Conservation (phyloP, 2,888 invertebrate genomes). For the Lithosia quadra region DNA sequence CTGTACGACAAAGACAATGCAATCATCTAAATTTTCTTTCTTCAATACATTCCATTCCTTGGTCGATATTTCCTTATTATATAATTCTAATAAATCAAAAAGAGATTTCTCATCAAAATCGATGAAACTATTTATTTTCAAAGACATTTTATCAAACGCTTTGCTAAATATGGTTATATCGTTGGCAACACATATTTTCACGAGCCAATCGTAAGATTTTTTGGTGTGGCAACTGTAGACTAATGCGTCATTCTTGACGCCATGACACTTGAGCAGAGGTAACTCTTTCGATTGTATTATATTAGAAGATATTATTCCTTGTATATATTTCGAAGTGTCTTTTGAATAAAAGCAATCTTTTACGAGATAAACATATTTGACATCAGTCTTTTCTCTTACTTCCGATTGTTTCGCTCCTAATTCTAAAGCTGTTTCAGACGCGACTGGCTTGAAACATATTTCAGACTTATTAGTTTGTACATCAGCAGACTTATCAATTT, state of each 20-base stretch:
- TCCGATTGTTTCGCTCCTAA: background rate
- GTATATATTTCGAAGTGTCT: slow-evolving; percentile 23
- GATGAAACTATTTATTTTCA: slow-evolving; percentile 54
- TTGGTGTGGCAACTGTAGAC: slow-evolving; percentile 66
- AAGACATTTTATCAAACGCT: slow-evolving; percentile 47
- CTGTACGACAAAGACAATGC: slow-evolving; percentile 45
- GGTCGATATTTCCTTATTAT: slow-evolving; percentile 59
- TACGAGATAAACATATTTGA: slow-evolving; percentile 17
- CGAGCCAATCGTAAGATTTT: slow-evolving; percentile 53
- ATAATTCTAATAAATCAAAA: slow-evolving; percentile 59
- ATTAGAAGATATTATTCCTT: slow-evolving; percentile 41
- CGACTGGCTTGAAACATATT: background rate
- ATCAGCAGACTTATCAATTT: background rate
- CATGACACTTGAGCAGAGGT: slow-evolving; percentile 67
- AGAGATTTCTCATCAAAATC: slow-evolving; percentile 47
- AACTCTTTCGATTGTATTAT: slow-evolving; percentile 50
- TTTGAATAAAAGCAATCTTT: background rate
- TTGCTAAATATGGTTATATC: slow-evolving; percentile 32
- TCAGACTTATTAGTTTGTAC: background rate
- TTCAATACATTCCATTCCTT: slow-evolving; percentile 57
- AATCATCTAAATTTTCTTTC: slow-evolving; percentile 34
- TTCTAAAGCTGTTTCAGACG: slow-evolving; percentile 2
- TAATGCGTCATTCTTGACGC: slow-evolving; percentile 61
- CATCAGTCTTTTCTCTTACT: background rate
- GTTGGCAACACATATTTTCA: slow-evolving; percentile 39